phyloP scores from a whole-genome alignment of 2,113 vertebrate genomes.

The Pimephales promelas region DNA sequence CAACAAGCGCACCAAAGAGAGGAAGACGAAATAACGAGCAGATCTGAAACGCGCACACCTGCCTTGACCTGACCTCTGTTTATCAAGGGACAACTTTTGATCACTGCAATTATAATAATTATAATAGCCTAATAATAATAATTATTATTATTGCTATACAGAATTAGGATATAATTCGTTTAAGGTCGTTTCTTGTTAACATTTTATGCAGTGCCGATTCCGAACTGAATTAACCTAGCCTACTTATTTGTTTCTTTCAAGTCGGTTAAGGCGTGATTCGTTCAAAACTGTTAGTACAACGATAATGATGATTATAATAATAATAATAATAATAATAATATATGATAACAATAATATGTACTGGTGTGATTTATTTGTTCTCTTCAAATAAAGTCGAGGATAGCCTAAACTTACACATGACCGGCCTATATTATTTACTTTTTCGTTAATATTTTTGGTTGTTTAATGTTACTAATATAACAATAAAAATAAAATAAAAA shows the following conservation, averaged over 20 bases:
- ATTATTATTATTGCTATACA: slow-evolving; percentile 40
- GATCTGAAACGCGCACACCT: slow-evolving; percentile 72
- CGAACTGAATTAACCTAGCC: neutral
- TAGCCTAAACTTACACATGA: neutral
- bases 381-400: slow-evolving; percentile 47
- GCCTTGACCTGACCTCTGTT: slow-evolving; percentile 57
- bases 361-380: neutral
- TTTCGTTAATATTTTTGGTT: neutral
- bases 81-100: neutral
- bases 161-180: slow-evolving; percentile 37
- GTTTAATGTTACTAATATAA: neutral
- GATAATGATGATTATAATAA: neutral
- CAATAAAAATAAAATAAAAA: neutral
- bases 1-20: slow-evolving; percentile 69
- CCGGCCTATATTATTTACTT: neutral
- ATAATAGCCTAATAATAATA: no score
- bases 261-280: neutral
- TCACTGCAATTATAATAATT: slow-evolving; percentile 28
- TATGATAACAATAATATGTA: neutral
- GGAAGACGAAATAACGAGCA: slow-evolving; percentile 66
- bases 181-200: slow-evolving; percentile 59
- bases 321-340: neutral
- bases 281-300: neutral
- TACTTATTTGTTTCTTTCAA: neutral
- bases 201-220: slow-evolving; percentile 43